Evolutionary conservation across 2,888 invertebrate genomes (phyloP).

Genomic region (Cartodere bifasciata): DNA sequence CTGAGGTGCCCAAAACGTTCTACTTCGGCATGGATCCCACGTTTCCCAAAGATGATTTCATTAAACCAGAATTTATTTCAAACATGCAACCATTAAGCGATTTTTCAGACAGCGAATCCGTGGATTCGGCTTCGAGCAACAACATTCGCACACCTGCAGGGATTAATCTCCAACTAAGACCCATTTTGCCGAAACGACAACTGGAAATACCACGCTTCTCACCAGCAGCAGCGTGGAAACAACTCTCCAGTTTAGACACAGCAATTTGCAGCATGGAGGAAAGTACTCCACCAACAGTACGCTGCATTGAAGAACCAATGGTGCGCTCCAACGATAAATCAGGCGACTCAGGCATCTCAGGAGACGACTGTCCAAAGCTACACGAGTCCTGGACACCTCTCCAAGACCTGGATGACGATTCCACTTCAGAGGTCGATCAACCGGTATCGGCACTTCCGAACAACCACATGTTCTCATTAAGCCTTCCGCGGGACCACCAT

Average conservation of each 20-base stretch:
- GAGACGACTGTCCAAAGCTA: constrained; percentile 51
- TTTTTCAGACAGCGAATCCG: background rate
- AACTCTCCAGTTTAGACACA: constrained; percentile 48
- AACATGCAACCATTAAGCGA: background rate
- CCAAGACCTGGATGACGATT: constrained; percentile 57
- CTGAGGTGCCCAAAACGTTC: constrained; percentile 44
- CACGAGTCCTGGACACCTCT: constrained; percentile 71
- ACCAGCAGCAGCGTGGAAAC: constrained; percentile 72
- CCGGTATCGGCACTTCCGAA: no score
- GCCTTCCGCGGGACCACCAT: constrained; percentile 55
- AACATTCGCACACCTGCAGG: constrained; percentile 38
- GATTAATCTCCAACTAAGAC: constrained; percentile 60
- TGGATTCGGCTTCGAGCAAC: constrained; percentile 6
- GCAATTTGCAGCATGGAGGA: constrained; percentile 33
- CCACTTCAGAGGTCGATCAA: constrained; percentile 32
- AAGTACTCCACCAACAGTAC: constrained; percentile 37
- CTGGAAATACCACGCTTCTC: constrained; percentile 68
- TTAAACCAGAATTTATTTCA: background rate
- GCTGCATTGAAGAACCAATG: constrained; percentile 38
- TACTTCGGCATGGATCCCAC: constrained; percentile 60
- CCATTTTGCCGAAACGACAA: constrained; percentile 68
- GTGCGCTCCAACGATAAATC: constrained; percentile 55
- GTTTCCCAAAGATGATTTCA: background rate
- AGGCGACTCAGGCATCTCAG: constrained; percentile 75
- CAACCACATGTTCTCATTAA: constrained; percentile 60